Evolutionary conservation across 2,113 vertebrate species (phyloP), one percentile per base, ranked within the genome.

Genomic region (Progne subis): DNA sequence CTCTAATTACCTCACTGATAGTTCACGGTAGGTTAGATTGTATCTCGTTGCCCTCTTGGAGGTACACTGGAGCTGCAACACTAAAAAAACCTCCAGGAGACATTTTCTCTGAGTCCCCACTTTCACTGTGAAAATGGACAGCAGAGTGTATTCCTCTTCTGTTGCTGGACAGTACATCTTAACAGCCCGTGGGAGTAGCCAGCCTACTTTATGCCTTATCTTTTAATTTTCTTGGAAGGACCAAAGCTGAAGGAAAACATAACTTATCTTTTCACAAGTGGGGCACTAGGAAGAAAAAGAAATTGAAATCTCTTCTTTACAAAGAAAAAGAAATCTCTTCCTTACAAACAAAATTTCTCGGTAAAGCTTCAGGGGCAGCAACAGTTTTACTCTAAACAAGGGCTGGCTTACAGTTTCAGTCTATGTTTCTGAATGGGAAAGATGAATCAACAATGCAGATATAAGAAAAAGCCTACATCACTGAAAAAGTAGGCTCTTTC

Each of bases 1-100:
- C 49, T 91, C 65, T 90, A 75, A 88, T 90, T 95, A 82, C 52
- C 64, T 87, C 37, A 56, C 74, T 80, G 69, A 70, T 85, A 0
- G 2, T 72, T 91, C n/a, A 34, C 19, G 75, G 78, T 75, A 90
- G 88, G 74, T 86, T 94, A 90, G 79, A 93, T 86, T 78, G 44
- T 93, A 77, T 80, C 76, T 90, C 34, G 6, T 57, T 88, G n/a
- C 60, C 44, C 81, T 79, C n/a, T 68, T 93, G 68, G 60, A 77
- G 39, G 32, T 92, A 47, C 12, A 18, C 8, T 77, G 67, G 75
- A 85, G 31, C 39, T 63, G 25, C 47, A 78, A 23, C 55, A 39
- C 34, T 37, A 7, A 67, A 85, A 69, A 91, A 91, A 41, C 7
- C 32, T 91, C 28, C 50, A 77, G 55, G 26, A 92, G 43, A 50